Percentiles rank a stretch among this genome's conserved stretches.
Conservation (phyloP, 2,888 invertebrate species). For the Diachrysia chrysitis region DNA sequence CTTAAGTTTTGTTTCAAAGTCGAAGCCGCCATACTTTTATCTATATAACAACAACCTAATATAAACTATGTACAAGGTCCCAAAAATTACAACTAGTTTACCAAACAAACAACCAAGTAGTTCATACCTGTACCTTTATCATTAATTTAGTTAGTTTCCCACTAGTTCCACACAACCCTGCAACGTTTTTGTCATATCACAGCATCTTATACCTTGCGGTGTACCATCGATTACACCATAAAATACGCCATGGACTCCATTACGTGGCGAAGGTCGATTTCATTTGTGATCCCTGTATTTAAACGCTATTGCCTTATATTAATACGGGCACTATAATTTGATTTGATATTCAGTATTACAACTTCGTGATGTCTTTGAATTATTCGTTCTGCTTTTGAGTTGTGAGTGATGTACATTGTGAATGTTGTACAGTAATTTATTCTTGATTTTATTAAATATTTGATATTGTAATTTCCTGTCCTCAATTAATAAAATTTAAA, state of each 20-base stretch:
- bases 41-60: too few species aligned
- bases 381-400: not conserved
- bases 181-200: slow-evolving; percentile 21
- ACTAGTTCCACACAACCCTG: not conserved
- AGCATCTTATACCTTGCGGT: slow-evolving; percentile 25
- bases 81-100: not conserved
- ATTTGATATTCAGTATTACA: slow-evolving; percentile 5
- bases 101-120: not conserved
- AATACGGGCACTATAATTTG: slow-evolving; percentile 41
- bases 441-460: not conserved
- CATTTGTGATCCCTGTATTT: slow-evolving; percentile 79
- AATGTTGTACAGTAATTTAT: not conserved
- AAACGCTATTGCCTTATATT: slow-evolving; percentile 68
- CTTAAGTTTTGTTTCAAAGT: too few species aligned
- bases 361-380: not conserved
- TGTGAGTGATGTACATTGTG: not conserved
- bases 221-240: slow-evolving; percentile 46
- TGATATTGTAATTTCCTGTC: not conserved
- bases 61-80: not conserved
- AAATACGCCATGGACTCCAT: slow-evolving; percentile 53
- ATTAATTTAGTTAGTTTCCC: too few species aligned
- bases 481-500: too few species aligned
- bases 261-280: slow-evolving; percentile 79
- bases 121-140: not conserved
- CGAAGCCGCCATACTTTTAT: too few species aligned